phyloP scores from a whole-genome alignment of 92 coral and sea anemone genomes.

The Parazoanthus darwini region DNA sequence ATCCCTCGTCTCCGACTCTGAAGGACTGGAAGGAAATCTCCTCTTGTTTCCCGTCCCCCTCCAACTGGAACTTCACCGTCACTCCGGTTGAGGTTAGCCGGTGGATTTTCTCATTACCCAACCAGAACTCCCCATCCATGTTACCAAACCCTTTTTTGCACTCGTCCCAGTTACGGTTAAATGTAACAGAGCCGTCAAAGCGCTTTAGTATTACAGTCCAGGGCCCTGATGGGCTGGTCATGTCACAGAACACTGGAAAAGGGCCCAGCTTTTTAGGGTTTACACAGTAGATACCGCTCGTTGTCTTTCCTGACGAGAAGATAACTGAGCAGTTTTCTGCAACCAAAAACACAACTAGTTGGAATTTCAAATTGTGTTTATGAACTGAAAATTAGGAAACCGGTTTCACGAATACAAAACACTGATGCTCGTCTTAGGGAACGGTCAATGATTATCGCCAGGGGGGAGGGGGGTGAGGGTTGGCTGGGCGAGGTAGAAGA shows the following conservation, averaged over 20 bases:
- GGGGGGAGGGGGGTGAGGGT: no score
- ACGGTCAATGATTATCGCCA: no score
- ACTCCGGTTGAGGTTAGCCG: not conserved
- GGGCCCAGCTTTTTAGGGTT: not conserved
- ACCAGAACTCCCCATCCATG: not conserved
- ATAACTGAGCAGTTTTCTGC: constrained; percentile 1
- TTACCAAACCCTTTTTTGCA: not conserved
- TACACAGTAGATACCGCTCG: not conserved
- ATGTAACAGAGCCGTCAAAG: not conserved
- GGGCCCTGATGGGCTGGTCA: not conserved
- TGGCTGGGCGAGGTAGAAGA: no score
- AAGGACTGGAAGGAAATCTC: not conserved
- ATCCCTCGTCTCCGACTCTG: not conserved
- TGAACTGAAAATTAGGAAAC: no score
- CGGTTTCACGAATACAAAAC: no score
- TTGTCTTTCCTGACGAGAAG: not conserved
- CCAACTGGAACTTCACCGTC: not conserved
- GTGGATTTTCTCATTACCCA: not conserved
- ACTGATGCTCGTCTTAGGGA: no score
- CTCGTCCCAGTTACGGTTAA: not conserved
- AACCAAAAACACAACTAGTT: not conserved
- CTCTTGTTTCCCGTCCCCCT: not conserved
- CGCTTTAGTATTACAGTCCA: not conserved
- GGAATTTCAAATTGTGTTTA: not conserved
- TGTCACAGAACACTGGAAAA: not conserved